phyloP scores from a whole-genome alignment of 2,797 vertebrate genomes.

The Urophycis tenuis region DNA sequence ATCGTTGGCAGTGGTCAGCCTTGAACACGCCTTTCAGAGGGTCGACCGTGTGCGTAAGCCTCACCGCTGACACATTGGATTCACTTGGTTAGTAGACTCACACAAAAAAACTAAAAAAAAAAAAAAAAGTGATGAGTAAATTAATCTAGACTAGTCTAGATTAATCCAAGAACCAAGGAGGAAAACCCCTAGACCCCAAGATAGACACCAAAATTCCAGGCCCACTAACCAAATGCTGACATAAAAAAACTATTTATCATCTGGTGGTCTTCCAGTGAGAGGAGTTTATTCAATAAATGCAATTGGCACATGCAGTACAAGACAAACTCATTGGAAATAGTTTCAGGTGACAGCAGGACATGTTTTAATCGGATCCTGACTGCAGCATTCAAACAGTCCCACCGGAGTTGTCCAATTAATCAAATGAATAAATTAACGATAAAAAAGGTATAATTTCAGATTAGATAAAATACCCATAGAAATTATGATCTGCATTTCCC shows the following conservation, averaged over 20 bases:
- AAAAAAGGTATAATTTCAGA: neutral
- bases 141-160: neutral
- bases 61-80: neutral
- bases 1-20: constrained; percentile 11
- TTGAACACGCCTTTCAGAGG: neutral
- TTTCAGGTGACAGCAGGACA: neutral
- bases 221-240: constrained; percentile 18
- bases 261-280: neutral
- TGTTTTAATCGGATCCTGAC: neutral
- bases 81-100: neutral
- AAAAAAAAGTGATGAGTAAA: neutral
- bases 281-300: constrained; percentile 3
- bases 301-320: constrained; percentile 1
- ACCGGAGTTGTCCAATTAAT: neutral
- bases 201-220: constrained; percentile 32
- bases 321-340: neutral
- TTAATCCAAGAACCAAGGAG: neutral
- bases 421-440: neutral
- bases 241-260: constrained; percentile 10
- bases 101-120: neutral
- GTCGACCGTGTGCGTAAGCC: neutral
- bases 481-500: neutral
- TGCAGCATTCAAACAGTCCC: neutral
- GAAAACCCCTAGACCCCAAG: constrained; percentile 3
- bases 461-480: neutral